phyloP scores from a whole-genome alignment of 1,140 invertebrate genomes.

The Pseudomyrmex pallidus region DNA sequence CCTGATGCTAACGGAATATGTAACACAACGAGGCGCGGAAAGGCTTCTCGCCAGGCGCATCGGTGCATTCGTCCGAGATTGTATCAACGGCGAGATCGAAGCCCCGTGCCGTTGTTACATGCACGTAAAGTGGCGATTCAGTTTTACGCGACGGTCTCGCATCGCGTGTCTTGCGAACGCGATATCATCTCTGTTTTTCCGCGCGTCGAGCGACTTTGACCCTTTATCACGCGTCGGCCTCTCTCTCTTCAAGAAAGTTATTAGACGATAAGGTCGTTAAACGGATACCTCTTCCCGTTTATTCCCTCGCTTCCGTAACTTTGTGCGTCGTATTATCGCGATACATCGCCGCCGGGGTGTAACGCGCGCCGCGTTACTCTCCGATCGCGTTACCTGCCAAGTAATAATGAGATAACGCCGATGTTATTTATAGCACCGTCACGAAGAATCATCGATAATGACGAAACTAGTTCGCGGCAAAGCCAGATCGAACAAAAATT shows the following conservation, averaged over 20 bases:
- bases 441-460: background rate
- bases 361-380: background rate
- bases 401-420: background rate
- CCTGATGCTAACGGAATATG: slow-evolving; percentile 46
- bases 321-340: background rate
- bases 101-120: slow-evolving; percentile 10
- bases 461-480: no score
- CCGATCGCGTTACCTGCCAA: background rate
- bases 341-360: background rate
- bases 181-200: slow-evolving; percentile 15
- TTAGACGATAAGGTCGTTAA: slow-evolving; percentile 54
- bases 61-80: slow-evolving; percentile 33
- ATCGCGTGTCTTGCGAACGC: background rate
- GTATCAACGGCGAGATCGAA: slow-evolving; percentile 28
- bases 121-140: background rate
- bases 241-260: background rate
- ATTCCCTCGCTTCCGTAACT: background rate
- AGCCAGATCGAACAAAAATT: no score
- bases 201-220: slow-evolving; percentile 43
- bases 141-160: background rate
- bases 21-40: slow-evolving; percentile 39
- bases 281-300: slow-evolving; percentile 19
- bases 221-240: background rate
- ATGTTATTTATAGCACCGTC: background rate
- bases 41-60: slow-evolving; percentile 70